Base-by-base conservation (phyloP, 2,797 vertebrate genomes). In the Spinibarbus caldwelli region DNA sequence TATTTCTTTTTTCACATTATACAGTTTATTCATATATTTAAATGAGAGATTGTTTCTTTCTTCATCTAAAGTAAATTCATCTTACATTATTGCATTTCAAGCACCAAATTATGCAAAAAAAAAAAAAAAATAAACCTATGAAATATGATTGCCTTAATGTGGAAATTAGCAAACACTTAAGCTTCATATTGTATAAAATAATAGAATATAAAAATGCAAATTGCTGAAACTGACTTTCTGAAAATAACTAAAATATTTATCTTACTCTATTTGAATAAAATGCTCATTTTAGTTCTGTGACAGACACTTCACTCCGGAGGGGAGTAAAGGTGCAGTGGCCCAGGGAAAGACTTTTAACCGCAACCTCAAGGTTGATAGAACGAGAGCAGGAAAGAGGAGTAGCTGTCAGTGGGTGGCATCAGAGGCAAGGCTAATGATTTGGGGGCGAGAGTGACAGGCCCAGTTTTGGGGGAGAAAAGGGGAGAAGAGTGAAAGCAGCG, bases 361-460 rank as follows among this genome's bases (percentile, higher is more conserved):
- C 43, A 70, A 81, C 70, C 70, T 54, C 45, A 45, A 82, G 10
- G 19, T 49, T 78, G 73, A 82, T n/a, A 64, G 83, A 64, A 62
- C 12, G 52, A 80, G 45, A 72, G 83, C 45, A 78, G 72, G 72
- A 64, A 86, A 86, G 81, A 84, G 73, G 72, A 87, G 85, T 9
- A 88, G 80, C 86, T 91, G 90, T 90, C 90, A 91, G 89, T 87
- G 86, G 87, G 79, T 88, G 80, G 86, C 88, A 89, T 89, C 89
- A 91, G 85, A 91, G 89, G 78, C 85, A 75, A 76, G 84, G 79
- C 86, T 90, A 92, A 90, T 90, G 90, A 91, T 90, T 90, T 89
- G 90, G 87, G 86, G 79, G 67, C 14, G 73, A 90, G 90, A 90
- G 85, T 91, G 91, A 91, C 91, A 91, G 90, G 81, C 87, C 86